Evolutionary conservation across 2,113 vertebrate species (phyloP).

Genomic region (Pholis gunnellus): DNA sequence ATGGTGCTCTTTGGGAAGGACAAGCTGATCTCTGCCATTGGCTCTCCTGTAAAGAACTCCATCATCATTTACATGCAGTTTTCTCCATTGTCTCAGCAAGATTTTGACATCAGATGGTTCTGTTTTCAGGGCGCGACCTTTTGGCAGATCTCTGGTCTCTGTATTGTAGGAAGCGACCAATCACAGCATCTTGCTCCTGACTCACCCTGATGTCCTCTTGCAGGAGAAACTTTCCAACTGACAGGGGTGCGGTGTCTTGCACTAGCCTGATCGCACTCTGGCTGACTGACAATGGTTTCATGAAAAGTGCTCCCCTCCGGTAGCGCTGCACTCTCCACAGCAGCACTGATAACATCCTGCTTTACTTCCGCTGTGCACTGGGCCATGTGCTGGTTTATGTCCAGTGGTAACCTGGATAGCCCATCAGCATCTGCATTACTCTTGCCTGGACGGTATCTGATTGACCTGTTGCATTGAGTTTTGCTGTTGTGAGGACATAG

Average conservation of each 20-base stretch:
- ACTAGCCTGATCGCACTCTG: background rate
- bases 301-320: background rate
- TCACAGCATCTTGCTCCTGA: background rate
- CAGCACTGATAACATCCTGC: background rate
- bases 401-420: background rate
- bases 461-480: background rate
- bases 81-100: constrained; percentile 12
- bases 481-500: constrained; percentile 11
- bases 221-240: background rate
- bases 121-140: background rate
- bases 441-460: constrained; percentile 15
- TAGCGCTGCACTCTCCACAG: background rate
- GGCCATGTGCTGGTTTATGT: background rate
- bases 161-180: background rate
- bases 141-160: background rate
- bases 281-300: background rate
- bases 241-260: background rate
- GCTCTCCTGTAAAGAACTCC: constrained; percentile 1
- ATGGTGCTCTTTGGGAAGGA: background rate
- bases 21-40: background rate
- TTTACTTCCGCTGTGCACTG: constrained; percentile 3
- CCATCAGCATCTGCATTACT: constrained; percentile 4
- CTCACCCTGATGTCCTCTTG: background rate
- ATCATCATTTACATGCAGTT: background rate
- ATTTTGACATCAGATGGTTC: background rate